Conservation (phyloP, 2,113 vertebrate species). For the Xenotilapia caudafasciata region DNA sequence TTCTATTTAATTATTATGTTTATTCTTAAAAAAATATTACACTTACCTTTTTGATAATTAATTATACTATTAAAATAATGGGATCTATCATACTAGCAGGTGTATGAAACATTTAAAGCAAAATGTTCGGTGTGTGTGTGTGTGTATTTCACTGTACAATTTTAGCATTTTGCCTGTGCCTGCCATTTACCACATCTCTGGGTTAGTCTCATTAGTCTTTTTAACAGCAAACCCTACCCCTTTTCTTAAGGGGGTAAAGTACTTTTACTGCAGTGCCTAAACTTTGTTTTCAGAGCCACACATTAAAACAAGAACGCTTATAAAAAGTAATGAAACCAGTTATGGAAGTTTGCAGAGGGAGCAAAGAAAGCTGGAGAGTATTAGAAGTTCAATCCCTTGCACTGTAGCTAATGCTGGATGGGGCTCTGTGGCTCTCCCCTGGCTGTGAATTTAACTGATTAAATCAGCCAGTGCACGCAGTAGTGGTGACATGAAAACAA, state of each 20-base stretch:
- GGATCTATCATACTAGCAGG: background rate
- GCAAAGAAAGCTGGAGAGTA: constrained; percentile 56
- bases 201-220: constrained; percentile 58
- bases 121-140: background rate
- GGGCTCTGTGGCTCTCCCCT: constrained; percentile 64
- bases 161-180: constrained; percentile 25
- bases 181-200: background rate
- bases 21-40: background rate
- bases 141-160: background rate
- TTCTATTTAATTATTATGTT: background rate
- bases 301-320: constrained; percentile 59
- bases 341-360: constrained; percentile 56
- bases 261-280: constrained; percentile 52
- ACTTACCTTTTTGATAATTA: background rate
- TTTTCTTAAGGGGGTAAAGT: background rate
- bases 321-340: constrained; percentile 60
- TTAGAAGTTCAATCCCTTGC: constrained; percentile 63
- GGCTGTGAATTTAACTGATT: constrained; percentile 83
- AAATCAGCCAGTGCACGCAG: constrained; percentile 79
- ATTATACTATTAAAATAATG: background rate
- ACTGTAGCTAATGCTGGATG: constrained; percentile 69
- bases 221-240: constrained; percentile 18
- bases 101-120: background rate
- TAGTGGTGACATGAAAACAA: constrained; percentile 80
- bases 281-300: constrained; percentile 57